Evolutionary conservation across 2,888 invertebrate species (phyloP), one percentile per base, ranked within the genome.

Genomic region (Philonicus albiceps): DNA sequence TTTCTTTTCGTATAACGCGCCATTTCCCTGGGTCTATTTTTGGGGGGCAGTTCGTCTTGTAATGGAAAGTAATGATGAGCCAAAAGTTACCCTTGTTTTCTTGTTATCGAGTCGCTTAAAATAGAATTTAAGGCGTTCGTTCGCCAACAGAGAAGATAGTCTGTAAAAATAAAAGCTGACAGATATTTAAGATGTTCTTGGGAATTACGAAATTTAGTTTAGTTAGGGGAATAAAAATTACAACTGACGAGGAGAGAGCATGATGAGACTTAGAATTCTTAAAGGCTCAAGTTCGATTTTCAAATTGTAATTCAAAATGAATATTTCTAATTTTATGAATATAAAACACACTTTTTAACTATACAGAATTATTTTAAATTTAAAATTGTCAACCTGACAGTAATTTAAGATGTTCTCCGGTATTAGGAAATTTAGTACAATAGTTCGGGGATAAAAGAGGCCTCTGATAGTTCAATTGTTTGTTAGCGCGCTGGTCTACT

Each of bases 1-100:
- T 76, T n/a, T n/a, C 22, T 11, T 8, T 11, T 19, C 37, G 19
- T 75, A 75, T n/a, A 5, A 40, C 37, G n/a, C 76, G 40, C 76
- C 76, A 43, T 76, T 76, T 37, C 40, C 37, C 40, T 31, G 19
- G 8, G 11, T 76, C 76, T 76, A 76, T 76, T 76, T 76, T 76
- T 40, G 64, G 64, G 19, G 64, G 64, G 19, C 64, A 19, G 19
- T 22, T 76, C 13, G n/a, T 76, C 76, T 22, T 43, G 76, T 37
- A 22, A 76, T 76, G 37, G 74, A 74, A 74, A 74, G 74, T 74
- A 34, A 74, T 34, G 74, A 74, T 74, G 74, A 74, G n/a, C 19
- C 76, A 22, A 43, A 43, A 76, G 37, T 37, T 19, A 37, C 34
- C 34, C 40, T 40, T 40, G 76, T 37, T 40, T n/a, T 22, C 22